phyloP scores from a whole-genome alignment of 2,113 vertebrate species.

The Lontra canadensis region DNA sequence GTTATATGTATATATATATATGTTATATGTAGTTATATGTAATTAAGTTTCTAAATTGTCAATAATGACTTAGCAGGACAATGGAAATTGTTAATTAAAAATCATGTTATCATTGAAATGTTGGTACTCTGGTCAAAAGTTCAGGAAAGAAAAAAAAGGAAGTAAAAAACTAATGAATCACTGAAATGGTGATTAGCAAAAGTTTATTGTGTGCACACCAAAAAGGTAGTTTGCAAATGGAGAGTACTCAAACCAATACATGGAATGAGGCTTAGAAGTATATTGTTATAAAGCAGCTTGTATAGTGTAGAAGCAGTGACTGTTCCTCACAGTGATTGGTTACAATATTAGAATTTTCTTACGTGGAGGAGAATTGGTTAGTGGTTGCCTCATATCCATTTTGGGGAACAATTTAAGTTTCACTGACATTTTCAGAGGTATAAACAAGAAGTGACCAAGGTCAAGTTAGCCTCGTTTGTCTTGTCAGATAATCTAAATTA shows the following conservation, averaged over 20 bases:
- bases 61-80: background rate
- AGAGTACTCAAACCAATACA: background rate
- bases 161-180: background rate
- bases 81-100: background rate
- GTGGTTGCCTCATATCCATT: background rate
- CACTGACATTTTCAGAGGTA: background rate
- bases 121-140: background rate
- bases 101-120: background rate
- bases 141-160: background rate
- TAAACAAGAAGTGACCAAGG: background rate
- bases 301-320: background rate
- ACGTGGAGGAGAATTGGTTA: background rate
- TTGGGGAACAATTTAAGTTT: background rate
- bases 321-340: background rate
- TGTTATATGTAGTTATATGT: too few relatives aligned
- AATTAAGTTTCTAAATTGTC: background rate
- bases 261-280: background rate
- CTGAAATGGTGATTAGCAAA: background rate
- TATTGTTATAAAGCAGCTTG: background rate
- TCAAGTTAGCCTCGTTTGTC: background rate
- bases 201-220: background rate
- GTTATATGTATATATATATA: too few relatives aligned
- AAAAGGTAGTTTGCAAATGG: background rate
- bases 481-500: background rate
- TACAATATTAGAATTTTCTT: constrained; percentile 2